phyloP scores from a whole-genome alignment of 2,888 invertebrate genomes.

The Vesta saturnalis region DNA sequence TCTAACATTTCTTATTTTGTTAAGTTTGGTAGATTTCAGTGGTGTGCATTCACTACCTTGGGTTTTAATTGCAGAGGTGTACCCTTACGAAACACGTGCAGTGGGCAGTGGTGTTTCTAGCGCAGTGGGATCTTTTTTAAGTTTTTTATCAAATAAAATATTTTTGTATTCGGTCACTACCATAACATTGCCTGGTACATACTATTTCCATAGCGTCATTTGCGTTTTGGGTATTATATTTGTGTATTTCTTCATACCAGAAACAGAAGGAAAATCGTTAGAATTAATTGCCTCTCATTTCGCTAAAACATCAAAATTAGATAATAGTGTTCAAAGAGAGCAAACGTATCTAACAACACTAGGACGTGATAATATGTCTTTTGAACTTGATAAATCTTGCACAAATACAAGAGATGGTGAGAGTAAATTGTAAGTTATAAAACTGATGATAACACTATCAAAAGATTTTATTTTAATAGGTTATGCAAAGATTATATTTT shows the following conservation, averaged over 20 bases:
- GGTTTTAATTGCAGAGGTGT: conserved; percentile 84
- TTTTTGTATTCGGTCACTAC: conserved; percentile 72
- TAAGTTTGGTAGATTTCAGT: conserved; percentile 76
- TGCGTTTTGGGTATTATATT: conserved; percentile 70
- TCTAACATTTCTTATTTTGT: conserved; percentile 69
- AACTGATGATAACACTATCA: too few relatives aligned
- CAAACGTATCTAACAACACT: too few relatives aligned
- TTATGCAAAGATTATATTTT: too few relatives aligned
- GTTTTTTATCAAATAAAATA: conserved; percentile 78
- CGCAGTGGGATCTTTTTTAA: conserved; percentile 79
- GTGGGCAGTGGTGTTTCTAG: conserved; percentile 78
- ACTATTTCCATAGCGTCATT: conserved; percentile 74
- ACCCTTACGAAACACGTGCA: conserved; percentile 73
- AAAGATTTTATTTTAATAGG: too few relatives aligned
- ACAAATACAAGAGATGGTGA: too few relatives aligned
- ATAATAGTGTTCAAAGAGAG: too few relatives aligned
- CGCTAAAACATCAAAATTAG: too few relatives aligned
- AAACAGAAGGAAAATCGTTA: conserved; percentile 83
- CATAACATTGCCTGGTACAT: conserved; percentile 76
- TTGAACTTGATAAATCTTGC: too few relatives aligned
- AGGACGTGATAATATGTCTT: too few relatives aligned
- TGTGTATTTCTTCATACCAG: conserved; percentile 74
- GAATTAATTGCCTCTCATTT: conserved; percentile 78
- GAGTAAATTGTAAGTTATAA: too few relatives aligned
- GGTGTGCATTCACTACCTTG: conserved; percentile 80